Evolutionary conservation across 2,113 vertebrate species (phyloP).

Genomic region (Murina feae): DNA sequence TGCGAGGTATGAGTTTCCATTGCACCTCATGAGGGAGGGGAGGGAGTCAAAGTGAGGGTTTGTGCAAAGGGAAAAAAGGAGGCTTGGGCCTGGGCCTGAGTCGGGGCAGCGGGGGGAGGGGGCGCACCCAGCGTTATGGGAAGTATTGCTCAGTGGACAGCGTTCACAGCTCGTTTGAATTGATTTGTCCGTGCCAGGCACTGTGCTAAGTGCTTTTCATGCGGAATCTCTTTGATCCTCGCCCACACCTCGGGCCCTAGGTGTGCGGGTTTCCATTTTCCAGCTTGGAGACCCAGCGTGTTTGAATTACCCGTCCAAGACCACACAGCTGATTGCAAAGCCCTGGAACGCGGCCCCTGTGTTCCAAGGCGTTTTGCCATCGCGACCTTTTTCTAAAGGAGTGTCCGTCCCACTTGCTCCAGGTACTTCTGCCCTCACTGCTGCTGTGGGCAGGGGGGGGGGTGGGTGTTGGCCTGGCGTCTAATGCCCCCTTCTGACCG

Average conservation of each 20-base stretch:
- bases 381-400: background rate
- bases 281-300: background rate
- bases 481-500: background rate
- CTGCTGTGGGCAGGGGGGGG: background rate
- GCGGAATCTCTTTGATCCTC: background rate
- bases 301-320: background rate
- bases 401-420: background rate
- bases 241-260: background rate
- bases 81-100: too few species aligned
- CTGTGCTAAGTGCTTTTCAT: background rate
- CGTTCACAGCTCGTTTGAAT: background rate
- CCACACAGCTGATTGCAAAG: background rate
- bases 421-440: background rate
- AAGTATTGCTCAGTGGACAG: background rate
- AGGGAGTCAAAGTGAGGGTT: background rate
- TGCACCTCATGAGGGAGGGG: background rate
- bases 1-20: background rate
- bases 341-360: background rate
- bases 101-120: fast-evolving
- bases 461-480: background rate
- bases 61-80: background rate
- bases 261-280: background rate
- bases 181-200: background rate
- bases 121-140: too few species aligned
- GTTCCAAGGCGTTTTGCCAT: background rate